Evolutionary conservation across 2,797 vertebrate species (phyloP), one percentile per base, ranked within the genome.

Genomic region (Pempheris klunzingeri): DNA sequence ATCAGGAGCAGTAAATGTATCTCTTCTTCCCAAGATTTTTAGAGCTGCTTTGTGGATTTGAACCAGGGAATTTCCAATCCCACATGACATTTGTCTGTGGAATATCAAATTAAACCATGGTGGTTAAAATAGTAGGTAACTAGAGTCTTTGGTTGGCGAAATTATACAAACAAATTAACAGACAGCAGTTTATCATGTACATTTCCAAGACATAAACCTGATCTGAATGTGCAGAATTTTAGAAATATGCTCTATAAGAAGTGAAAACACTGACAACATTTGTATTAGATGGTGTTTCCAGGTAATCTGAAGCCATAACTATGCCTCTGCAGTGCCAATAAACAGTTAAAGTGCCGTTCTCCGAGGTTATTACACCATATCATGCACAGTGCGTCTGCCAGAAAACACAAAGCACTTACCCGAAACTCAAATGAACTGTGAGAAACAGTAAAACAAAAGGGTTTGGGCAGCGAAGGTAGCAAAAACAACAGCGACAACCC

Each of bases 361-460:
- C 39, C 20, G 36, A 61, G 74, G 72, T 81, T 78, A 66, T 75
- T 79, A 54, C 71, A 55, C 68, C 54, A 68, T 71, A 81, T 87
- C 80, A 77, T 72, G 73, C 17, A 63, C 62, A 26, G 22, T 14
- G 49, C 68, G 41, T 70, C 53, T 74, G 79, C 84, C 87, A 89
- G 79, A 66, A 76, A 87, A 84, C 74, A 83, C 77, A 86, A 55
- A 67, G 67, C 66, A 49, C 75, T 82, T 74, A 82, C 57, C 73
- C 65, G 81, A 86, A 88, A 83, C 72, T 83, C 53, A 85, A 80
- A 77, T 80, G 74, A 80, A 80, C 76, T 63, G 66, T 63, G 49
- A 80, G 78, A 79, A 83, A 82, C 58, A 70, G 68, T 79, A 81
- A 89, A 90, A 88, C 64, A 82, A n/a, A 5, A 66, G 49, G 43